These are phyloP conservation scores for Leptinotarsa defecta DNA, from an alignment of 1,140 invertebrate genomes.

Conservation along the genomic window DNA sequence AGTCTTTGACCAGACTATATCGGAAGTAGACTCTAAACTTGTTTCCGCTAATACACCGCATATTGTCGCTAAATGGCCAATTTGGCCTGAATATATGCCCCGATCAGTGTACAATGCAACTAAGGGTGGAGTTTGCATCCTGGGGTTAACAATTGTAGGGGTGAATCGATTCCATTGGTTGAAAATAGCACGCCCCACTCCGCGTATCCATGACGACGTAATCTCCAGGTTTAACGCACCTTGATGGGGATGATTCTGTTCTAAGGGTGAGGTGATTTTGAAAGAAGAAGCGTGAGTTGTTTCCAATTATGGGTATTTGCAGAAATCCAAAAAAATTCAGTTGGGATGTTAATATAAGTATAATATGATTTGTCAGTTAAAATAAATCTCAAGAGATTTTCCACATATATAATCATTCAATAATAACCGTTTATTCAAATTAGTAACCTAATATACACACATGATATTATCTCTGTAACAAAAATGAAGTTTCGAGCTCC, in stretches of 20 bases:
- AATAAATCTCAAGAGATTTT: too few species aligned
- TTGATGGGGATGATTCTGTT: constrained; percentile 33
- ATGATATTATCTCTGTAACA: too few species aligned
- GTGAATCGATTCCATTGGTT: constrained; percentile 29
- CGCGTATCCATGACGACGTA: constrained; percentile 41
- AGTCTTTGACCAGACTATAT: background rate
- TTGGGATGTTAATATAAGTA: background rate
- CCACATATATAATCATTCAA: too few species aligned
- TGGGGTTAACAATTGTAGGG: constrained; percentile 28
- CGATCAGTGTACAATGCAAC: constrained; percentile 31
- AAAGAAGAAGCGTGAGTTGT: constrained; percentile 1
- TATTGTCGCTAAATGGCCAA: constrained; percentile 50
- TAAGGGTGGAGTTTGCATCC: constrained; percentile 29
- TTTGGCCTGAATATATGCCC: constrained; percentile 40
- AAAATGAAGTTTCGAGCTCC: too few species aligned
- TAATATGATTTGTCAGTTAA: background rate
- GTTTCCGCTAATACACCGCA: constrained; percentile 47
- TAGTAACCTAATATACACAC: too few species aligned
- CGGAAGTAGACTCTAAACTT: constrained; percentile 39
- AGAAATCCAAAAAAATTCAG: background rate
- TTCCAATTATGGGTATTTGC: background rate
- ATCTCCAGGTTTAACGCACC: constrained; percentile 43
- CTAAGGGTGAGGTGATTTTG: constrained; percentile 1
- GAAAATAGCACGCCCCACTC: constrained; percentile 32
- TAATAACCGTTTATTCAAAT: too few species aligned